Base-by-base conservation (phyloP, 2,113 vertebrate species). In the Microcebus tavaratra region DNA sequence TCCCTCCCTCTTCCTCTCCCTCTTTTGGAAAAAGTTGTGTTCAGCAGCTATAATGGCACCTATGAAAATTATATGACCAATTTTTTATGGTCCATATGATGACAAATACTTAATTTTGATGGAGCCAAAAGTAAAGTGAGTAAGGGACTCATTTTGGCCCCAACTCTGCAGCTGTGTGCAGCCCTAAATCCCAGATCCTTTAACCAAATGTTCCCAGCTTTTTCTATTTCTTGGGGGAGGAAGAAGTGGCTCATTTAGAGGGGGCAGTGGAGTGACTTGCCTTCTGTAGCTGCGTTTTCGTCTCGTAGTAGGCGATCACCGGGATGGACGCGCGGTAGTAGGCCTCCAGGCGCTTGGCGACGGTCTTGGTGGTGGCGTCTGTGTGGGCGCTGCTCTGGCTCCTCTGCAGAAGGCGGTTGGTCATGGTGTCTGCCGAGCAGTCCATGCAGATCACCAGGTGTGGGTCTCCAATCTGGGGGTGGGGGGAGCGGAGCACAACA, bases 351-450 rank as follows among this genome's bases (percentile, higher is more conserved):
- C 97, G 98, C 95, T 98, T 98, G 88, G 97, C 88, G 34, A 98
- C 88, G 80, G 90, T 75, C 59, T 98, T 96, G 0, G 97, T 3
- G 0, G 53, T 96, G 45, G 89, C 93, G 27, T 98, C 98, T 2
- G 68, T 34, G 4, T 9, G n/a, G 0, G 96, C 97, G 85, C 93
- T 53, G 92, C 98, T 95, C 59, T 96, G 98, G 68, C 88, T 96
- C 3, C 98, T 98, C 79, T 98, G 97, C 95, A 99, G 98, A 89
- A 99, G 98, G 50, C 99, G 99, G 12, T 83, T 95, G 92, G 98
- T 99, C 99, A 99, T 99, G 93, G 99, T 99, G 95, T 99, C 99
- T 8, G 98, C 97, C 0, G 99, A 99, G 97, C 99, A 99, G 88
- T 98, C 99, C 97, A 99, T 98, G 95, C 99, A 98, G 27, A 99